phyloP scores from a whole-genome alignment of 2,888 invertebrate species.

The Drosophila leonis region DNA sequence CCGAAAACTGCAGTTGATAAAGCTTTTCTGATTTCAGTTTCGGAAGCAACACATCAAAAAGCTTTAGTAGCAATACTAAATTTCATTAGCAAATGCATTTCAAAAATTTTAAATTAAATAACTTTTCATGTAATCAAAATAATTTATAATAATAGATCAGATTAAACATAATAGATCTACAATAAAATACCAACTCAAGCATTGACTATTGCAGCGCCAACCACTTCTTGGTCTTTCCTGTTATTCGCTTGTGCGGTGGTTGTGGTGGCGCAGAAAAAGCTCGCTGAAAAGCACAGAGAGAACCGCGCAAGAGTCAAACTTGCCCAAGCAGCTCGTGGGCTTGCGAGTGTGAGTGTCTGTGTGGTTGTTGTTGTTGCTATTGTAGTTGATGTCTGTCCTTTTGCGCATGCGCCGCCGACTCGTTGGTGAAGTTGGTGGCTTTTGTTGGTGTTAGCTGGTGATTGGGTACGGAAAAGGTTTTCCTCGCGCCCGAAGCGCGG shows the following conservation, averaged over 20 bases:
- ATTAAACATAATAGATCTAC: neutral
- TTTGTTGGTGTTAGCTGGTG: slow-evolving; percentile 45
- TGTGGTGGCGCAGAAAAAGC: slow-evolving; percentile 41
- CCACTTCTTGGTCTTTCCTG: slow-evolving; percentile 46
- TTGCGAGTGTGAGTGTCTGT: slow-evolving; percentile 3
- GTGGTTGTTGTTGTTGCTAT: slow-evolving; percentile 8
- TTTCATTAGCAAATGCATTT: neutral
- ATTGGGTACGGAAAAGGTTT: slow-evolving; percentile 74
- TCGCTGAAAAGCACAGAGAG: slow-evolving; percentile 59
- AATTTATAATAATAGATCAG: neutral
- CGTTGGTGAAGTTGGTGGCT: slow-evolving; percentile 75
- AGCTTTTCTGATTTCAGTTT: too few relatives aligned
- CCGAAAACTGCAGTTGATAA: too few relatives aligned
- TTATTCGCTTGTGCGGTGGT: slow-evolving; percentile 15
- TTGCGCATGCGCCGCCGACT: slow-evolving; percentile 55
- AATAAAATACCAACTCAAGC: neutral
- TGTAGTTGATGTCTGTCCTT: slow-evolving; percentile 56
- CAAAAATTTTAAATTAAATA: neutral
- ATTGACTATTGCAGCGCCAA: neutral
- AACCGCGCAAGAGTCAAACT: slow-evolving; percentile 48
- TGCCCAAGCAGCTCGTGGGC: slow-evolving; percentile 34
- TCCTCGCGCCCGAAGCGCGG: slow-evolving; percentile 61
- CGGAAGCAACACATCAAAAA: neutral
- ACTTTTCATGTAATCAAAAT: neutral
- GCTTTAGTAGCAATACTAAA: neutral